Evolutionary conservation across 2,113 vertebrate species (phyloP).

Genomic region (Dicrurus megarhynchus): DNA sequence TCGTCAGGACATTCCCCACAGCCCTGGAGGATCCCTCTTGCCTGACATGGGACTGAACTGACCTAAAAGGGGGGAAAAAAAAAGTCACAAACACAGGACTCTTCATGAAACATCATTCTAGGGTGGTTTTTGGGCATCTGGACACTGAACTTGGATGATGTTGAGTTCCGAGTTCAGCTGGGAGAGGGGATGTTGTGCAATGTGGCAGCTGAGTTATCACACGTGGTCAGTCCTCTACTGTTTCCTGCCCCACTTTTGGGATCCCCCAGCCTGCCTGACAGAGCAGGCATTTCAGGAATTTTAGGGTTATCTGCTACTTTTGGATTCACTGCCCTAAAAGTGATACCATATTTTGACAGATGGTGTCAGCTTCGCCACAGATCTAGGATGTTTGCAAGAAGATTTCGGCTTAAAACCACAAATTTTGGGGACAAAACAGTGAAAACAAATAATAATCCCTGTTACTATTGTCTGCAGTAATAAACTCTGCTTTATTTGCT

Average conservation of each 20-base stretch:
- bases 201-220: background rate
- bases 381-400: background rate
- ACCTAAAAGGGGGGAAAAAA: rapidly evolving
- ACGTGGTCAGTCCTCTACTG: background rate
- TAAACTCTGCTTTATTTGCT: background rate
- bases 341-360: background rate
- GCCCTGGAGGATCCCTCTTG: background rate
- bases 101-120: background rate
- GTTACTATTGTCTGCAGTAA: background rate
- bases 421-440: background rate
- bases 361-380: background rate
- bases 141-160: background rate
- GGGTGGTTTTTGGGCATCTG: rapidly evolving
- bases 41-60: background rate
- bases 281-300: background rate
- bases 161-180: background rate
- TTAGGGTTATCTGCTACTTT: background rate
- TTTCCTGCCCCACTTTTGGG: background rate
- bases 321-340: background rate
- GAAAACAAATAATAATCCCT: background rate
- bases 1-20: background rate
- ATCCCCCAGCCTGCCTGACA: background rate
- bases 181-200: background rate
- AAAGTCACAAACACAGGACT: rapidly evolving
- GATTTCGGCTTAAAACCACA: background rate